These are phyloP conservation scores for Bufo bufo DNA, from an alignment of 2,113 vertebrate species.

Conservation along the genomic window DNA sequence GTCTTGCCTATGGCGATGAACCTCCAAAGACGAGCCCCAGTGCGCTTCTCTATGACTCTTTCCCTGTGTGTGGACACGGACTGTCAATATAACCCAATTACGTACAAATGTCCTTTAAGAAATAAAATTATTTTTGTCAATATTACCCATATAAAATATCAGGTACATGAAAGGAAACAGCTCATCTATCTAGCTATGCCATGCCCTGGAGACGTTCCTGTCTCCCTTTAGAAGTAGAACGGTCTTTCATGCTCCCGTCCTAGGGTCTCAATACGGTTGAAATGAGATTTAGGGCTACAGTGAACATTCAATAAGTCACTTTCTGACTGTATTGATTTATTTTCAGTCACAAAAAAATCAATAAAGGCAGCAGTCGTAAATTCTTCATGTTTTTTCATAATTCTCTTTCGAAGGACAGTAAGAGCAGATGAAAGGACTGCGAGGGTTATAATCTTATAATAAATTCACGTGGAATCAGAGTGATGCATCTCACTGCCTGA, in stretches of 20 bases:
- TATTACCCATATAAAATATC: neutral
- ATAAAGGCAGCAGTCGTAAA: conserved; percentile 32
- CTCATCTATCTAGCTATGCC: neutral
- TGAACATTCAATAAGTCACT: conserved; percentile 10
- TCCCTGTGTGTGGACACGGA: neutral
- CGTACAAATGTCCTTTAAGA: neutral
- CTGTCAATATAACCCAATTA: neutral
- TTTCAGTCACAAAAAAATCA: conserved; percentile 15
- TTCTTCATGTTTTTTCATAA: conserved; percentile 34
- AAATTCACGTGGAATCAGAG: neutral
- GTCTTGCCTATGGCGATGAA: neutral
- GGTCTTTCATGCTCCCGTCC: neutral
- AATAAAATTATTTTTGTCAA: neutral
- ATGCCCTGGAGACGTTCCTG: neutral
- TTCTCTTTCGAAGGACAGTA: conserved; percentile 15
- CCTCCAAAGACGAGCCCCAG: neutral
- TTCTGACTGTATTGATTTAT: conserved; percentile 24
- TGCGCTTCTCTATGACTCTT: neutral
- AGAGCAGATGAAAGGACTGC: neutral
- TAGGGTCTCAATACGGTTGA: neutral
- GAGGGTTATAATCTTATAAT: neutral
- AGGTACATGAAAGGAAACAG: neutral
- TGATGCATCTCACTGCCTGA: neutral
- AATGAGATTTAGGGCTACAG: conserved; percentile 28
- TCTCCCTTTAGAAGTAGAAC: neutral